phyloP scores from a whole-genome alignment of 2,113 vertebrate species.

The Cervus canadensis region DNA sequence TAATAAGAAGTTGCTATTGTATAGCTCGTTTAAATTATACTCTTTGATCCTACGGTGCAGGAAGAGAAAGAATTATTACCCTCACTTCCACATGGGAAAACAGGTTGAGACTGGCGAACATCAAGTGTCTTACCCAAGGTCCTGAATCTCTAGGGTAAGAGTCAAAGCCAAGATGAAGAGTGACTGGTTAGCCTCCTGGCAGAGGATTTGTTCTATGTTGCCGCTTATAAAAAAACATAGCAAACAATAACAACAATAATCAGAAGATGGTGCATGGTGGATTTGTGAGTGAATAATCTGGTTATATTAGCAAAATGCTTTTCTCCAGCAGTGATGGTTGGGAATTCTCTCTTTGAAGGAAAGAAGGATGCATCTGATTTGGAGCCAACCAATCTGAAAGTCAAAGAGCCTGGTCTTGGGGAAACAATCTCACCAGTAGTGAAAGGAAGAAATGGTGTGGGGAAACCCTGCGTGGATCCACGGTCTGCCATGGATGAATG shows the following conservation, averaged over 20 bases:
- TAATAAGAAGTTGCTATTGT: neutral
- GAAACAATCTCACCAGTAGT: neutral
- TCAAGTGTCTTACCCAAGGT: neutral
- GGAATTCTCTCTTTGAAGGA: neutral
- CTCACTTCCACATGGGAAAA: neutral
- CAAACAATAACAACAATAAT: neutral
- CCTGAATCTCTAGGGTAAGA: neutral
- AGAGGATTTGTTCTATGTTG: neutral
- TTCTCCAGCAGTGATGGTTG: neutral
- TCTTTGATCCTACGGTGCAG: neutral
- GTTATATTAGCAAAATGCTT: neutral
- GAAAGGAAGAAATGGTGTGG: neutral
- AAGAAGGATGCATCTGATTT: neutral
- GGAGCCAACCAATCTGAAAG: neutral
- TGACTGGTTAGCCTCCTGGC: neutral
- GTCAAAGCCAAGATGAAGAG: neutral
- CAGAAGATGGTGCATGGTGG: neutral
- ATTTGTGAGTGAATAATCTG: neutral
- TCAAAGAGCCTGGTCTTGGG: slow-evolving; percentile 21
- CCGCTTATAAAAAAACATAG: neutral
- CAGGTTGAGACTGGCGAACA: neutral
- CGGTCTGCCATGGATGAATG: slow-evolving; percentile 20
- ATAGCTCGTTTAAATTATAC: neutral
- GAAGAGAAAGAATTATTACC: neutral
- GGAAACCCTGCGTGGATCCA: neutral